A percentile compares a stretch with the other conserved stretches of the same genome.
These are phyloP conservation scores for Hemistola chrysoprasaria DNA, from an alignment of 2,888 invertebrate genomes.

Conservation along the genomic window DNA sequence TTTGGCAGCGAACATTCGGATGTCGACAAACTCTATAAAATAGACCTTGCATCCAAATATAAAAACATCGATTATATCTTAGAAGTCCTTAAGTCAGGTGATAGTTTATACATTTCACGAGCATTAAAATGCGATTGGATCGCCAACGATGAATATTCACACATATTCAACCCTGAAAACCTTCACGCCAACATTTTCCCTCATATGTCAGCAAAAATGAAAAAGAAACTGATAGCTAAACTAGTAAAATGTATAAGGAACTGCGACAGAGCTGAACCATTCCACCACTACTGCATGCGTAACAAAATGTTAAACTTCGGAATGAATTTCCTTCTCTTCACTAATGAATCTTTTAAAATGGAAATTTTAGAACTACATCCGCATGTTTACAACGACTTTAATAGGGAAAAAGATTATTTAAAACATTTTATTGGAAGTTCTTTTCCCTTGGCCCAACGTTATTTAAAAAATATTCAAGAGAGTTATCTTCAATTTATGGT, in stretches of 20 bases:
- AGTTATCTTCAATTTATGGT: neutral
- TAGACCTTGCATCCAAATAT: slow-evolving; percentile 24
- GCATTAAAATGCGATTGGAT: slow-evolving; percentile 55
- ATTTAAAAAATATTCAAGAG: slow-evolving; percentile 9
- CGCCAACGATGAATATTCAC: slow-evolving; percentile 40
- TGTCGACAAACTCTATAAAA: slow-evolving; percentile 23
- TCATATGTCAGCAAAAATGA: slow-evolving; percentile 57
- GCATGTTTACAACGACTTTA: slow-evolving; percentile 3
- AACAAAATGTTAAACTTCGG: slow-evolving; percentile 37
- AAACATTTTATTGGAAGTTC: slow-evolving; percentile 40
- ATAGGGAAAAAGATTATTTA: slow-evolving; percentile 15
- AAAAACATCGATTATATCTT: slow-evolving; percentile 21
- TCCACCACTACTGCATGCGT: slow-evolving; percentile 48
- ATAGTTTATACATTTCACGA: slow-evolving; percentile 40
- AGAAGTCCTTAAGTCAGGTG: slow-evolving; percentile 17
- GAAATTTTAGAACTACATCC: slow-evolving; percentile 29
- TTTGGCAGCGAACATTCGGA: slow-evolving; percentile 8
- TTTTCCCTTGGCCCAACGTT: slow-evolving; percentile 27
- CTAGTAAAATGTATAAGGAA: slow-evolving; percentile 41
- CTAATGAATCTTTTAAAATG: slow-evolving; percentile 49
- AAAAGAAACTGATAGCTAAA: slow-evolving; percentile 45
- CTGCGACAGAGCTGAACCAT: slow-evolving; percentile 39
- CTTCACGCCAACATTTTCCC: slow-evolving; percentile 54
- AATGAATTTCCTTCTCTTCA: slow-evolving; percentile 46
- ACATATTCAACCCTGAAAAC: slow-evolving; percentile 46